A percentile compares a stretch with the other conserved stretches of the same genome.
These are phyloP conservation scores for Drosophila kohkoa DNA, from an alignment of 1,140 invertebrate species.

Conservation along the genomic window DNA sequence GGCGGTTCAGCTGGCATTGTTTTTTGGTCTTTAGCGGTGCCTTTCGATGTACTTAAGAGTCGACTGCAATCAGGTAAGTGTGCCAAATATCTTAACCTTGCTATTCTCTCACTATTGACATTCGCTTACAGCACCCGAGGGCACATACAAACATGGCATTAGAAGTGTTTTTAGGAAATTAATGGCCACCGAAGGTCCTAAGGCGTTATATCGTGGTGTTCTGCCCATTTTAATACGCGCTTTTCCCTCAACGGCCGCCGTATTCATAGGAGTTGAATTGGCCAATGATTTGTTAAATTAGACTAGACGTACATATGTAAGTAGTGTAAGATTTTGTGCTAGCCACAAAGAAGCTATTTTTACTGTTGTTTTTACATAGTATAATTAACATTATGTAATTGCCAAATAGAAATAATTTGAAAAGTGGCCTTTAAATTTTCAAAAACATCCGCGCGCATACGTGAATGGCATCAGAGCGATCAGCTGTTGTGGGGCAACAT, in stretches of 20 bases:
- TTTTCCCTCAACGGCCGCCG: conserved; percentile 97
- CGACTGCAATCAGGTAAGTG: conserved; percentile 95
- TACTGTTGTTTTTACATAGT: conserved; percentile 6
- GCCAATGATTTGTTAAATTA: conserved; percentile 69
- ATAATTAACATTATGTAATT: conserved; percentile 19
- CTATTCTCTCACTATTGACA: background rate
- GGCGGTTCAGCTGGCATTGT: conserved; percentile 98
- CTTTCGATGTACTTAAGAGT: conserved; percentile 98
- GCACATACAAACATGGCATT: conserved; percentile 95
- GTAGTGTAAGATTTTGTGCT: conserved; percentile 7
- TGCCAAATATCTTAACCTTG: background rate
- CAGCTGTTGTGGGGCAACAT: background rate
- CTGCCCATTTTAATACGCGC: conserved; percentile 95
- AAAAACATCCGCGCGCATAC: background rate
- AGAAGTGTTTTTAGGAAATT: conserved; percentile 93
- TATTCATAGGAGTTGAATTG: conserved; percentile 89
- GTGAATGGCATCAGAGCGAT: background rate
- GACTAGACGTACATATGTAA: conserved; percentile 29
- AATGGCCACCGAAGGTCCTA: conserved; percentile 92
- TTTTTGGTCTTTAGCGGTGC: conserved; percentile 98
- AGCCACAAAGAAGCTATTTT: conserved; percentile 40
- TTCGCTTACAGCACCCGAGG: conserved; percentile 91
- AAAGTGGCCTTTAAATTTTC: conserved; percentile 22
- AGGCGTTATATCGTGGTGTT: conserved; percentile 93
- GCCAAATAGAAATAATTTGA: conserved; percentile 30